phyloP scores from a whole-genome alignment of 2,888 invertebrate genomes.

The Eudasyphora cyanicolor region DNA sequence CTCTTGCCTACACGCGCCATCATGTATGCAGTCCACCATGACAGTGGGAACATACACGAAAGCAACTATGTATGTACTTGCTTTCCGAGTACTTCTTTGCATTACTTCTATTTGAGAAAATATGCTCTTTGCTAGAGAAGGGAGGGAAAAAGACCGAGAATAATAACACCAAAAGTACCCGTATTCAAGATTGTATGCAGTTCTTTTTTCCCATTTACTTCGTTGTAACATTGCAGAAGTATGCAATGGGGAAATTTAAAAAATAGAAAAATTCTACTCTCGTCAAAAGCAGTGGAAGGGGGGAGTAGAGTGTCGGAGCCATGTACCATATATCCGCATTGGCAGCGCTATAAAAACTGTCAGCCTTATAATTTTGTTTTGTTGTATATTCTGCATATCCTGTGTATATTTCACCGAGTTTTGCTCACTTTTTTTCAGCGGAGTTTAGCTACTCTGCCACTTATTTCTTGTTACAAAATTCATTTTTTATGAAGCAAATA shows the following conservation, averaged over 20 bases:
- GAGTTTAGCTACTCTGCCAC: conserved; percentile 13
- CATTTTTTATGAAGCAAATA: background rate
- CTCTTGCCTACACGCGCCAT: too few relatives aligned
- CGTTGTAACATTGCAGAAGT: background rate
- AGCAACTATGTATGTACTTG: background rate
- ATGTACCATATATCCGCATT: background rate
- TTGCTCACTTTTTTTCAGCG: background rate
- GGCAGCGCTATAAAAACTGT: background rate
- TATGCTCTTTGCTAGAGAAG: background rate
- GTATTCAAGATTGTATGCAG: background rate
- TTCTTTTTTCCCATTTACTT: background rate
- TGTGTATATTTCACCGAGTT: background rate
- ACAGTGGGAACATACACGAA: background rate
- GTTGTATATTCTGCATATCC: conserved; percentile 3
- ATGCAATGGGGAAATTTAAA: background rate
- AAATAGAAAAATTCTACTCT: background rate
- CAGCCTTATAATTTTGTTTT: background rate
- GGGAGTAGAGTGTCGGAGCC: background rate
- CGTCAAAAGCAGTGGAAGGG: too few relatives aligned
- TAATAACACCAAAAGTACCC: background rate
- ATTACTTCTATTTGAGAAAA: background rate
- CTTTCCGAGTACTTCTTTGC: background rate
- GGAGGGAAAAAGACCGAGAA: background rate
- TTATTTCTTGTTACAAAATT: background rate
- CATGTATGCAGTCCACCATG: background rate